Conservation (phyloP, 1,140 invertebrate species). For the Nasonia longicornis region DNA sequence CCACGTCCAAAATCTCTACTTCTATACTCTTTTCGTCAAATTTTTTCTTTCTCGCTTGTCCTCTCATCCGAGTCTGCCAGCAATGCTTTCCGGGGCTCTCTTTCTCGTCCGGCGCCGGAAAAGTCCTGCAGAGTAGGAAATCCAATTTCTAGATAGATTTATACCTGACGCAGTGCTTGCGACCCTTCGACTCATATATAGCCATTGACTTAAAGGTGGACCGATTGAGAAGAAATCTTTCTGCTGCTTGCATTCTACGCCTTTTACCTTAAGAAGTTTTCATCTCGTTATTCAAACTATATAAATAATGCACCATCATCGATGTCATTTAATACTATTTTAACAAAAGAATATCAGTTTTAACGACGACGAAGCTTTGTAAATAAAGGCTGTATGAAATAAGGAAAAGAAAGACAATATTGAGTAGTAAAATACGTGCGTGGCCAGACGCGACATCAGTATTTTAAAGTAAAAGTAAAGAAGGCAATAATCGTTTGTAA, state of each 20-base stretch:
- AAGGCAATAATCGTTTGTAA: too few species aligned
- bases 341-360: too few species aligned
- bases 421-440: too few species aligned
- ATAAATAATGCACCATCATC: too few species aligned
- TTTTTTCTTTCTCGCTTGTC: neutral
- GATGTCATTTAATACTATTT: neutral
- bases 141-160: conserved; percentile 52
- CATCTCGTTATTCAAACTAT: too few species aligned
- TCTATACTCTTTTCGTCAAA: neutral
- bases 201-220: neutral
- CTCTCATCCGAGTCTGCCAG: neutral
- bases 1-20: neutral
- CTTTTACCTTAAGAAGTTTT: too few species aligned
- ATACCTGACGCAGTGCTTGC: conserved; percentile 36
- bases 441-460: too few species aligned
- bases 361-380: too few species aligned
- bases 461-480: neutral
- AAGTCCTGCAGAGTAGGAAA: conserved; percentile 38
- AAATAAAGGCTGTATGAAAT: too few species aligned
- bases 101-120: neutral
- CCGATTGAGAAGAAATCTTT: neutral
- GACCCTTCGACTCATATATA: neutral
- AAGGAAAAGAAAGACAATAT: too few species aligned
- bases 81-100: neutral
- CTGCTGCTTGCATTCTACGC: neutral